phyloP scores from a whole-genome alignment of 2,888 invertebrate genomes.

The Brachypalpus laphriformis region DNA sequence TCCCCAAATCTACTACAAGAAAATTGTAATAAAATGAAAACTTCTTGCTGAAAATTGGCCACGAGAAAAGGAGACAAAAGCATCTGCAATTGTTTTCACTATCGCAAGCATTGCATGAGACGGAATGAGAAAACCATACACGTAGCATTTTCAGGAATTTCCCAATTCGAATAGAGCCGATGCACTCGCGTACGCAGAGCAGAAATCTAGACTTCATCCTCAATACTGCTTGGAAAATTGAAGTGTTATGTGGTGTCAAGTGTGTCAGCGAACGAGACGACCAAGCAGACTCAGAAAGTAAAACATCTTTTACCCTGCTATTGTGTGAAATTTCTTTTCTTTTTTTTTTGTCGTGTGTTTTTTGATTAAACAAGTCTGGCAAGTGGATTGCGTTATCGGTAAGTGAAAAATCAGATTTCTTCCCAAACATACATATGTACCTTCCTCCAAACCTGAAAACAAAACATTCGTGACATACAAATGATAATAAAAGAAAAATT shows the following conservation, averaged over 20 bases:
- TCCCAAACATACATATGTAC: background rate
- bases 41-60: background rate
- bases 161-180: conserved; percentile 50
- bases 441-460: background rate
- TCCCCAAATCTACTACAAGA: conserved; percentile 3
- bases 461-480: background rate
- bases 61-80: background rate
- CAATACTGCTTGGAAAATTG: conserved; percentile 72
- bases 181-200: conserved; percentile 30
- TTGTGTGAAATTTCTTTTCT: conserved; percentile 36
- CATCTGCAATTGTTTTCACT: background rate
- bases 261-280: conserved; percentile 63
- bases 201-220: conserved; percentile 36
- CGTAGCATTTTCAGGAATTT: conserved; percentile 50
- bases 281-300: conserved; percentile 42
- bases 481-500: background rate
- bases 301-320: conserved; percentile 9
- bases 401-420: conserved; percentile 36
- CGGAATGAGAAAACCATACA: conserved; percentile 25
- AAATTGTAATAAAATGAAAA: conserved; percentile 30
- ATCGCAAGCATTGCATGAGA: background rate
- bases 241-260: conserved; percentile 66
- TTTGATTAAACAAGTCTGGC: conserved; percentile 19
- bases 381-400: conserved; percentile 45
- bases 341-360: conserved; percentile 36